Base-by-base conservation (phyloP, 92 coral and sea anemone genomes). In the Galaxea fascicularis region DNA sequence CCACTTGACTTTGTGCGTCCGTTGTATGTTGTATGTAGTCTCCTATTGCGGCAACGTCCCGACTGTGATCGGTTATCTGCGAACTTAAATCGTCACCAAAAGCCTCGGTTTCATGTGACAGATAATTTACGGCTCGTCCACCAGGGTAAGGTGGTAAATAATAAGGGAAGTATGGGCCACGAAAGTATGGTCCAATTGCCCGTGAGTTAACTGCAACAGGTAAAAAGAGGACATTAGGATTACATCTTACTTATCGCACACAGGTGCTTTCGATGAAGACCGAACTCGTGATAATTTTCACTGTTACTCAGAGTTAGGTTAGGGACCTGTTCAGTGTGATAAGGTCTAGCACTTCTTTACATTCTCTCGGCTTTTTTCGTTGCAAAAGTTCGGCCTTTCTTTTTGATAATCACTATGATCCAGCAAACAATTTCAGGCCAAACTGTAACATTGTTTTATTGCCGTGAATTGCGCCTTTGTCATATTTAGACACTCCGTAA, bases 121-220 rank as follows among this genome's bases (percentile, higher is more conserved):
- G 86, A 73, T 89, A 94, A 20, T 88, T 83, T 53, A 91, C 95
- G 9, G 90, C 98, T 69, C 83, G 70, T 9, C 93, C 98, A 52
- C 95, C 98, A 24, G 93, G 98, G 76, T 91, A 80, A 16, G 92
- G 70, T 44, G 98, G 98, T 16, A 89, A 78, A 35, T 77, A 78
- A 64, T 49, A 79, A 17, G 77, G 77, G 41, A 74, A 53, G 25
- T 13, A 16, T 28, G 25, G 45, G 5, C 79, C 45, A 31, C 46
- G 26, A 6, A 35, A 35, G 41, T 35, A 35, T 6, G 41, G 41
- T 11, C 25, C 59, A 65, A 31, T 24, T 54, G 86, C 78, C 45
- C 58, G 59, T 39, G 46, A 13, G 29, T 27, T 22, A 8, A 70
- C 86, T 82, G 65, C 4, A 17, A 64, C 18, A 56, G 26, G 45